Evolutionary conservation across 2,888 invertebrate genomes (phyloP), one percentile per base, ranked within the genome.

Genomic region (Drosophila longiperda): DNA sequence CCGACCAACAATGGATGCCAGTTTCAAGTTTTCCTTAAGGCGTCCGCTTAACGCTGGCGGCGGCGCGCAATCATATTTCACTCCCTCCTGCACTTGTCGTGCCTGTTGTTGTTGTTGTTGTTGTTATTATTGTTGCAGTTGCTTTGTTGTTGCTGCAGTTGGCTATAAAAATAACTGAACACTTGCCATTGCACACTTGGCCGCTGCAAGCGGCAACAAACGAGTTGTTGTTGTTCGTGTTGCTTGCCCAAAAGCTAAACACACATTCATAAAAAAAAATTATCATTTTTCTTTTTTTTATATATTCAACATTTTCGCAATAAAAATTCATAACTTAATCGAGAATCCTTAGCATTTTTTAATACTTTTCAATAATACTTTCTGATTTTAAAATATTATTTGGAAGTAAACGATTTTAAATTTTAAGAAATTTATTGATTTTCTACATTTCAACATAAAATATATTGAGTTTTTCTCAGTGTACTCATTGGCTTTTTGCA

Each of bases 151-250:
- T 54, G 70, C 38, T 64, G 67, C 71, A 76, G 67, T 76, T 76
- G 77, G 65, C 90, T 85, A 87, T 89, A 87, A 85, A 89, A 85
- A 85, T 89, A 85, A 85, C 90, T 82, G 83, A 85, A 89, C 88
- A 85, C 85, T 85, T 85, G 85, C 90, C 90, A 75, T 82, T 89
- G 85, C 85, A 88, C 85, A 88, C 90, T 85, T 90, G 90, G 90
- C 90, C 90, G 64, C 76, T 61, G 63, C 69, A 71, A 59, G 52
- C 78, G 77, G 58, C 80, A 78, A 63, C 73, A 85, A 83, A 83
- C 88, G 71, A 83, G 83, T 88, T 77, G 64, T 32, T 53, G 59
- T 36, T 68, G 57, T 42, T 57, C 38, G 26, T 57, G 57, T 68
- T 40, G 32, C 38, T 64, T 75, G 64, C 29, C 79, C 71, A 82